Conservation (phyloP, 2,888 invertebrate species). For the Callyntrura guangdongensis region DNA sequence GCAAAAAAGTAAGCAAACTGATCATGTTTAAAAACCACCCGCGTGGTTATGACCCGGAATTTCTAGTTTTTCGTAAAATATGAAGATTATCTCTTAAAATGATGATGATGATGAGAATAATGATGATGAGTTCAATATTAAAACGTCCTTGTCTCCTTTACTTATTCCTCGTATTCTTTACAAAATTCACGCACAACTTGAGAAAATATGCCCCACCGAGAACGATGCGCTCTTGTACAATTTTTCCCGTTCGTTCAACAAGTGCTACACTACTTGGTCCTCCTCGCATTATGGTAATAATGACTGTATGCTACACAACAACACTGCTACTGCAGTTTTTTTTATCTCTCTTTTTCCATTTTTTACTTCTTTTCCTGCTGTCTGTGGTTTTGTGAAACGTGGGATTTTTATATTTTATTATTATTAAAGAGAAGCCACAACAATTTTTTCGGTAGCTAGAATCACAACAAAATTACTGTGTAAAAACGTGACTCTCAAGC, state of each 20-base stretch:
- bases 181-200: conserved; percentile 56
- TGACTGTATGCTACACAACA: conserved; percentile 52
- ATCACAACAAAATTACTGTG: conserved; percentile 81
- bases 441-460: conserved; percentile 82
- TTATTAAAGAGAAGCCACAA: conserved; percentile 76
- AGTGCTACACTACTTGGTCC: not conserved
- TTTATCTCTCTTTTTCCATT: not conserved
- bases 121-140: conserved; percentile 43
- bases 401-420: conserved; percentile 82
- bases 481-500: conserved; percentile 84
- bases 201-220: conserved; percentile 36
- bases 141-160: conserved; percentile 56
- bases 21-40: conserved; percentile 81
- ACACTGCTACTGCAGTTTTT: conserved; percentile 57
- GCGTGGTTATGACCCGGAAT: conserved; percentile 84
- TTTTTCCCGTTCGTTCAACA: conserved; percentile 29
- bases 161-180: conserved; percentile 40
- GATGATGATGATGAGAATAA: conserved; percentile 39
- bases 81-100: conserved; percentile 80
- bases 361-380: conserved; percentile 41
- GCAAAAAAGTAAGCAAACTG: conserved; percentile 21
- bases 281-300: conserved; percentile 21
- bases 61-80: conserved; percentile 84
- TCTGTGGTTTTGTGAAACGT: conserved; percentile 69
- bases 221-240: conserved; percentile 38